Base-by-base conservation (phyloP, 2,113 vertebrate species). In the Natator depressus region DNA sequence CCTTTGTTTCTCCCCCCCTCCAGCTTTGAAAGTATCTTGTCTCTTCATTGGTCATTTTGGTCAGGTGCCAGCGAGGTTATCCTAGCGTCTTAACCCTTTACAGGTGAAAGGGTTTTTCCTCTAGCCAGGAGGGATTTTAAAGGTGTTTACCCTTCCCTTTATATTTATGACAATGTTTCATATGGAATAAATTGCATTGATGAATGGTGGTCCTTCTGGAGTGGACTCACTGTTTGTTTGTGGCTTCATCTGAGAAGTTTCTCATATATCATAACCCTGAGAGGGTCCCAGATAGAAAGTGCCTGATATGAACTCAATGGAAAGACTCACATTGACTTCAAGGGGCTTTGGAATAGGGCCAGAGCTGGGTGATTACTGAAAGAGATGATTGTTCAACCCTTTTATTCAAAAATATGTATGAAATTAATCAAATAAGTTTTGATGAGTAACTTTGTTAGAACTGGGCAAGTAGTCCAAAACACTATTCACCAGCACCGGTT, bases 121-220 rank as follows among this genome's bases (percentile, higher is more conserved):
- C 42, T 42, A 5, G 42, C 42, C 42, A 42, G 42, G 42, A 42
- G 42, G 42, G 42, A 42, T 42, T 42, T 42, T 42, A 42, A 42
- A 42, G 42, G 42, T 42, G 42, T 42, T 42, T 42, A 42, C 5
- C 42, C 42, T 42, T 42, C 42, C 42, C 42, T 42, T 42, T 42
- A 42, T 42, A 42, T 5, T 42, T 42, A 42, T 42, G 42, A 42
- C 42, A 42, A 42, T 42, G 42, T 11, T 88, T 92, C 87, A 89
- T 35, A 17, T 72, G 72, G 72, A 96, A 92, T 92, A 89, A 84
- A 76, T 86, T 88, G 80, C 95, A 82, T 3, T 4, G 25, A 84
- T 0, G 89, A 83, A 85, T 79, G 76, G 42, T 47, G 75, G 75
- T 46, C 42, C 29, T 35, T 57, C 80, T 47, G 20, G 84, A 80